These are phyloP conservation scores for Darevskia mixta DNA, from an alignment of 2,797 vertebrate genomes.

Conservation along the genomic window DNA sequence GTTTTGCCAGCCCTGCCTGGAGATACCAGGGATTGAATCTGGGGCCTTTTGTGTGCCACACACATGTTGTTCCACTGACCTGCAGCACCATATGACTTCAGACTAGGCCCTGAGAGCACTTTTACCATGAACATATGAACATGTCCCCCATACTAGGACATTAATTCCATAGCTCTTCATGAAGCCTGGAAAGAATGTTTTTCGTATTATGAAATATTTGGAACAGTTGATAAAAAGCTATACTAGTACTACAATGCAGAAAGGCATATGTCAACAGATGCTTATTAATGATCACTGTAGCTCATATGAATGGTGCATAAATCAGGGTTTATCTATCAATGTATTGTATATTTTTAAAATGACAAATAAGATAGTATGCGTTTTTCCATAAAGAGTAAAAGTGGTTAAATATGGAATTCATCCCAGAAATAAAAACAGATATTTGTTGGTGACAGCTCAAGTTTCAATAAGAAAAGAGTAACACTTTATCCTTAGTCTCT, in stretches of 20 bases:
- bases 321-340: not conserved
- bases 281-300: not conserved
- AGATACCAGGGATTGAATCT: not conserved
- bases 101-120: not conserved
- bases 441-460: not conserved
- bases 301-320: not conserved
- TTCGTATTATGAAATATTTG: not conserved
- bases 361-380: not conserved
- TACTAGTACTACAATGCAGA: not conserved
- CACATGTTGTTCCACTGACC: not conserved
- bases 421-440: constrained; percentile 27
- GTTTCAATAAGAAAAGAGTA: not conserved
- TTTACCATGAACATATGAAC: not conserved
- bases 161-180: not conserved
- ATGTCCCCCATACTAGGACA: not conserved
- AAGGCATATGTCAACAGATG: not conserved
- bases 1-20: not conserved
- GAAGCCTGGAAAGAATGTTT: not conserved
- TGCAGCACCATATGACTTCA: not conserved
- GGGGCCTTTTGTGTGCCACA: not conserved
- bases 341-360: not conserved
- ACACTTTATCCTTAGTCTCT: not conserved
- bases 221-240: not conserved
- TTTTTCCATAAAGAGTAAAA: constrained; percentile 47
- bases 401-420: constrained; percentile 49